Base-by-base conservation (phyloP, 2,888 invertebrate species). In the Drosophila yooni region DNA sequence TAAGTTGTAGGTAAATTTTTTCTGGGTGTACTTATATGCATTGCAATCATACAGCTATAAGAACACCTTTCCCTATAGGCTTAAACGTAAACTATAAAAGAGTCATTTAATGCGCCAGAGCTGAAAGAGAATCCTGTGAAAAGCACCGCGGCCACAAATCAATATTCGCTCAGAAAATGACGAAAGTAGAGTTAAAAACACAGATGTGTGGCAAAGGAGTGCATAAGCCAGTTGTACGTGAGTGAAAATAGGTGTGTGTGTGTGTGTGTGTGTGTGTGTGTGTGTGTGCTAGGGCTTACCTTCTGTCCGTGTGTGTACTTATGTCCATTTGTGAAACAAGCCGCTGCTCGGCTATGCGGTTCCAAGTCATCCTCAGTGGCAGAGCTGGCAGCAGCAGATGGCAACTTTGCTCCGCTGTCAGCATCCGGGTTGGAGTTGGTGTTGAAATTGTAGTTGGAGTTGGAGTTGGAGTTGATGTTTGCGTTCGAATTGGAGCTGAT, bases 291-390 rank as follows among this genome's bases (percentile, higher is more conserved):
- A 21, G 43, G 33, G 66, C 83, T 82, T 91, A 93, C 93, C 93
- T 93, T 93, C 89, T 93, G 92, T 73, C 93, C 93, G 74, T 93
- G 93, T 76, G 93, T 92, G 72, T 93, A 93, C 80, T 91, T 92
- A 69, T 90, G 90, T 53, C 92, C 91, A 80, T 90, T 90, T 70
- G 91, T 91, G 73, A 91, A 91, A 75, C 93, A 93, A 15, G 92
- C 86, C 36, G 92, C 93, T 40, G 93, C 93, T 63, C 92, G 74
- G 67, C 92, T 91, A 69, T 92, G 90, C 18, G 91, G 91, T 76
- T 92, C 89, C 80, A 90, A 80, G 72, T 91, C 88, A 68, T 91
- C 90, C 70, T 81, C 82, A 50, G 66, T 56, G 11, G 50, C 40
- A 52, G 76, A 61, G 54, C 66, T 52, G 27, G 59, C 65, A 15